phyloP scores from a whole-genome alignment of 2,888 invertebrate genomes.

The Tetragonisca angustula region DNA sequence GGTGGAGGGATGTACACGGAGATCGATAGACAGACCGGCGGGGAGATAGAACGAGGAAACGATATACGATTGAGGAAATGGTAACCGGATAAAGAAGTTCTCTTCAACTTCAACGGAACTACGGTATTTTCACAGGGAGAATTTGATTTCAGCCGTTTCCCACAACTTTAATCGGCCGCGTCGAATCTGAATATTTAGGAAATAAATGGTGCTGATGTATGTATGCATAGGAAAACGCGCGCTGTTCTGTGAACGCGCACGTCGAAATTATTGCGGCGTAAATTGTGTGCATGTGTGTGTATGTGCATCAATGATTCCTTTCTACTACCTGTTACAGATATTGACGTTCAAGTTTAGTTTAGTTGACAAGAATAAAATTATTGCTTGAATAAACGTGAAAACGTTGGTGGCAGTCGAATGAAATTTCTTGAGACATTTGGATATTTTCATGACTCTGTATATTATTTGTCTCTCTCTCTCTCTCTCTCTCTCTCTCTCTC shows the following conservation, averaged over 20 bases:
- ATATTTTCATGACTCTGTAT: not conserved
- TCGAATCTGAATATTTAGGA: not conserved
- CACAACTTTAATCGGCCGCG: slow-evolving; percentile 1
- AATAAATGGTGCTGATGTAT: not conserved
- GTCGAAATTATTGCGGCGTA: not conserved
- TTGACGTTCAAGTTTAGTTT: no score
- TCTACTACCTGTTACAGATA: no score
- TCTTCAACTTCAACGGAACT: not conserved
- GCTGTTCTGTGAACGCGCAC: not conserved
- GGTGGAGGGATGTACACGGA: not conserved
- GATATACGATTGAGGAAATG: slow-evolving; percentile 9
- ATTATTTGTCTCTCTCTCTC: not conserved
- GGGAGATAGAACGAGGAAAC: not conserved
- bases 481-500: no score
- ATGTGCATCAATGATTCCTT: no score
- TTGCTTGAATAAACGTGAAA: no score
- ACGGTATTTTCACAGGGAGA: not conserved
- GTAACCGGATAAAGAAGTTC: slow-evolving; percentile 1
- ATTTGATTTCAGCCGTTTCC: not conserved
- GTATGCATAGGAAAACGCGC: not conserved
- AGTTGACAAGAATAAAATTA: no score
- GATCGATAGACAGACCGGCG: slow-evolving; percentile 2
- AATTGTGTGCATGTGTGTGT: not conserved
- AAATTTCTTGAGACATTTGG: no score
- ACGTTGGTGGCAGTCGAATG: no score